phyloP scores from a whole-genome alignment of 2,888 invertebrate genomes.

The Cremastinae sp. region DNA sequence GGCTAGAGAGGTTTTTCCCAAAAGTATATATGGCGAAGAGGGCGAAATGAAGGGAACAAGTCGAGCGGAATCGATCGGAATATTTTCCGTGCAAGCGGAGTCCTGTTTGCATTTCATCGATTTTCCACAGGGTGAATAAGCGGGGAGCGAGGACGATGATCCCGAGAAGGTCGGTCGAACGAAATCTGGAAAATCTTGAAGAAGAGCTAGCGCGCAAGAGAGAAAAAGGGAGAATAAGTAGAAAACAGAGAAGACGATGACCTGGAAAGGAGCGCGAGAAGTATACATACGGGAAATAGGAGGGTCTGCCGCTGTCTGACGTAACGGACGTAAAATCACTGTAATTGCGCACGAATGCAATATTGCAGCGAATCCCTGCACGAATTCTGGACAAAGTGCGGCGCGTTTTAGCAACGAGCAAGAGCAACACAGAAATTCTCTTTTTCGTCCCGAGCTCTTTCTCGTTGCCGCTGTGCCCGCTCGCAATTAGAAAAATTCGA shows the following conservation, averaged over 20 bases:
- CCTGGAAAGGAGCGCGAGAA: not conserved
- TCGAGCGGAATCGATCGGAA: slow-evolving; percentile 7
- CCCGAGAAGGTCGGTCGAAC: slow-evolving; percentile 2
- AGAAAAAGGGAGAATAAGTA: slow-evolving; percentile 16
- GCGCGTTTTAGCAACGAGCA: not conserved
- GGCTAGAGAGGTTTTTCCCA: too few species aligned
- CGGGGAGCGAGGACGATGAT: slow-evolving; percentile 20
- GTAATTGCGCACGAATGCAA: slow-evolving; percentile 52
- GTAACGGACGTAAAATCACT: slow-evolving; percentile 43
- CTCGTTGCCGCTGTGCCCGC: slow-evolving; percentile 31
- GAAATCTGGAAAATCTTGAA: not conserved
- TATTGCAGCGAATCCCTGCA: slow-evolving; percentile 19
- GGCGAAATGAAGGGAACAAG: not conserved
- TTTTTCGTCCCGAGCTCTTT: slow-evolving; percentile 18
- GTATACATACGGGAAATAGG: slow-evolving; percentile 12
- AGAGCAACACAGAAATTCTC: slow-evolving; percentile 10
- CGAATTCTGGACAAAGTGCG: slow-evolving; percentile 25
- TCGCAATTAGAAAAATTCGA: slow-evolving; percentile 62
- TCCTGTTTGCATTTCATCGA: slow-evolving; percentile 26
- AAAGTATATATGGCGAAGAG: not conserved
- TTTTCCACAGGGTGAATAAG: slow-evolving; percentile 3
- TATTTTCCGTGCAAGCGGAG: slow-evolving; percentile 5
- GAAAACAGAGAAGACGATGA: slow-evolving; percentile 8
- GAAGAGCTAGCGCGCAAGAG: too few species aligned
- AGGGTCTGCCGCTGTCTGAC: slow-evolving; percentile 14